phyloP scores from a whole-genome alignment of 2,888 invertebrate genomes.

The Parnassius glacialis region DNA sequence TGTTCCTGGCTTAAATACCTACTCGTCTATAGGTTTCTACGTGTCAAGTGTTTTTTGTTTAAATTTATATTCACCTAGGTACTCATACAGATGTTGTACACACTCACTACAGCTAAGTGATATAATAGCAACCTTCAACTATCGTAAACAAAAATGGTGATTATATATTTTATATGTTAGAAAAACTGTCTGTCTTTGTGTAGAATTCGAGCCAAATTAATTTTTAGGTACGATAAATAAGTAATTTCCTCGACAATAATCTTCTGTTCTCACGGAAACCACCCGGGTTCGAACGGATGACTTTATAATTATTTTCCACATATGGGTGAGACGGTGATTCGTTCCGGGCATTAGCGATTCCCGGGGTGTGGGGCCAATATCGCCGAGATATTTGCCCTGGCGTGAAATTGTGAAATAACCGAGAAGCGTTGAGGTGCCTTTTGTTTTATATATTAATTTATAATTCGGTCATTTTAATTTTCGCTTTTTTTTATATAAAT shows the following conservation, averaged over 20 bases:
- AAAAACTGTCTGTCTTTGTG: too few relatives aligned
- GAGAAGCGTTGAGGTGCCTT: constrained; percentile 47
- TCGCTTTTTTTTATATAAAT: too few relatives aligned
- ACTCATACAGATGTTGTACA: too few relatives aligned
- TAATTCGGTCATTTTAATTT: background rate
- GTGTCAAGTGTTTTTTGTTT: too few relatives aligned
- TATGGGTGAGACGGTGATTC: constrained; percentile 59
- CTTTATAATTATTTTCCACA: constrained; percentile 73
- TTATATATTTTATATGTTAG: too few relatives aligned
- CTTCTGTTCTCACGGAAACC: constrained; percentile 59
- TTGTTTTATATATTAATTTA: constrained; percentile 10
- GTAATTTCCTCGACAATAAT: constrained; percentile 52
- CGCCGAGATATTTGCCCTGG: constrained; percentile 71
- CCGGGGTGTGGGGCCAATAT: constrained; percentile 57
- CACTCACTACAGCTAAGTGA: too few relatives aligned
- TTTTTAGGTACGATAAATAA: constrained; percentile 43
- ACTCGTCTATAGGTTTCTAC: background rate
- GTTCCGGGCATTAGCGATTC: constrained; percentile 71
- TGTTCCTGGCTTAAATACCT: constrained; percentile 1
- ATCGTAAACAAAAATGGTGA: too few relatives aligned
- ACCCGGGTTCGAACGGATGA: constrained; percentile 52
- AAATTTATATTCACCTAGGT: too few relatives aligned
- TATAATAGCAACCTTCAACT: too few relatives aligned
- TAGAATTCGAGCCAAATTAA: too few relatives aligned
- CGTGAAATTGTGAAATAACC: constrained; percentile 78